Evolutionary conservation across 2,113 vertebrate genomes (phyloP).

Genomic region (Perca flavescens): DNA sequence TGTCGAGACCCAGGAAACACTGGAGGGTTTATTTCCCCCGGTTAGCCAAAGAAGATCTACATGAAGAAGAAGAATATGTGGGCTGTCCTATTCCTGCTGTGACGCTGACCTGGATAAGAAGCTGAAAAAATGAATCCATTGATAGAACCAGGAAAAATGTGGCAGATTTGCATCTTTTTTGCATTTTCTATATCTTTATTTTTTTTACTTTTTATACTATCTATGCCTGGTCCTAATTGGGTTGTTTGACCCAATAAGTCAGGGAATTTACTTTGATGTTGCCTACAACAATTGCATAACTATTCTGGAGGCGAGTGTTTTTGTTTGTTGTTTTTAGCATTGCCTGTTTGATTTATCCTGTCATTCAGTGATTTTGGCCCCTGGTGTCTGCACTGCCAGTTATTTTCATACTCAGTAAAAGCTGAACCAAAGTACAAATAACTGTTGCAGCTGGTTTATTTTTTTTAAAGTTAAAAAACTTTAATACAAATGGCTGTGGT

Average conservation of each 20-base stretch:
- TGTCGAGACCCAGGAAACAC: not conserved
- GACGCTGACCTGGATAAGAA: constrained; percentile 20
- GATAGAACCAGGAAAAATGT: not conserved
- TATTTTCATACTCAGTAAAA: constrained; percentile 36
- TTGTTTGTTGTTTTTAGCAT: constrained; percentile 32
- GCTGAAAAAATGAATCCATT: constrained; percentile 32
- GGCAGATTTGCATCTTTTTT: not conserved
- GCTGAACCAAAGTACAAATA: constrained; percentile 1
- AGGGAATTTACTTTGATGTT: constrained; percentile 30
- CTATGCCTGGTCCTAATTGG: constrained; percentile 5
- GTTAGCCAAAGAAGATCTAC: constrained; percentile 16
- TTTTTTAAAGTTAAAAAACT: constrained; percentile 14
- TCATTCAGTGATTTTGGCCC: constrained; percentile 46
- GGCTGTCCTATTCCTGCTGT: not conserved
- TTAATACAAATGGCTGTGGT: constrained; percentile 17
- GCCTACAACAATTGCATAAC: constrained; percentile 30
- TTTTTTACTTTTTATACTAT: constrained; percentile 15
- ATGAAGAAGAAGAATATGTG: not conserved
- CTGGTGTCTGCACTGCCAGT: constrained; percentile 33
- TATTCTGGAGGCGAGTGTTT: constrained; percentile 25
- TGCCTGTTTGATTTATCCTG: constrained; percentile 25
- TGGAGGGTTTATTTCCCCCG: constrained; percentile 5
- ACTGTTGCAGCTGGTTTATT: not conserved
- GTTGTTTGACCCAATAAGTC: constrained; percentile 18
- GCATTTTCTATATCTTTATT: not conserved